Evolutionary conservation across 2,888 invertebrate species (phyloP).

Genomic region (Periphyllus acericola): DNA sequence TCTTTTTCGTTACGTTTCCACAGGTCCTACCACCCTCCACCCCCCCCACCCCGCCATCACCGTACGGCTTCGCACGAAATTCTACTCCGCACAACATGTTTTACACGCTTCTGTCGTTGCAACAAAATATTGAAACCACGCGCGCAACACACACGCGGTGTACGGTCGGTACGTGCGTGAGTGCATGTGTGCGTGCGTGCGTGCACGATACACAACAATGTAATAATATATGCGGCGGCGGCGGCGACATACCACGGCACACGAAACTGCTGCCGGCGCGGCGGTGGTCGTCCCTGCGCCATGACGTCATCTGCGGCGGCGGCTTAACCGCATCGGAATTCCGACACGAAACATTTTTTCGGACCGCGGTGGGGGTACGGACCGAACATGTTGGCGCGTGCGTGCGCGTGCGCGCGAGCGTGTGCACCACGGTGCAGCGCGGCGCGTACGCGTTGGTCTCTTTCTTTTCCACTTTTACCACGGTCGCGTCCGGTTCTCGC

Average conservation of each 20-base stretch:
- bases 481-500: not conserved
- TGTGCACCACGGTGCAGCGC: not conserved
- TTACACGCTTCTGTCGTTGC: not conserved
- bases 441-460: not conserved
- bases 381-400: not conserved
- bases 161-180: not conserved
- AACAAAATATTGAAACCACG: not conserved
- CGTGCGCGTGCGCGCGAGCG: not conserved
- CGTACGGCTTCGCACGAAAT: too few relatives aligned
- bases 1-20: too few relatives aligned
- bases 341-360: constrained; percentile 11
- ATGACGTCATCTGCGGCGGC: constrained; percentile 33
- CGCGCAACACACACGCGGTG: not conserved
- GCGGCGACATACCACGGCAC: constrained; percentile 33
- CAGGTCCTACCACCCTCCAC: too few relatives aligned
- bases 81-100: not conserved
- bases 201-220: not conserved
- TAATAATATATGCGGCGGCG: not conserved
- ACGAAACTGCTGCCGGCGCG: constrained; percentile 8
- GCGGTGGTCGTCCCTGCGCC: constrained; percentile 26
- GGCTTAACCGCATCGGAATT: constrained; percentile 48
- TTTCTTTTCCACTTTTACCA: constrained; percentile 21
- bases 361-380: not conserved
- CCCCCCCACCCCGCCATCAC: too few relatives aligned
- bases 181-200: not conserved